Percentiles rank a stretch among this genome's conserved stretches.
These are phyloP conservation scores for Bubo scandiacus DNA, from an alignment of 2,113 vertebrate species.

Conservation along the genomic window DNA sequence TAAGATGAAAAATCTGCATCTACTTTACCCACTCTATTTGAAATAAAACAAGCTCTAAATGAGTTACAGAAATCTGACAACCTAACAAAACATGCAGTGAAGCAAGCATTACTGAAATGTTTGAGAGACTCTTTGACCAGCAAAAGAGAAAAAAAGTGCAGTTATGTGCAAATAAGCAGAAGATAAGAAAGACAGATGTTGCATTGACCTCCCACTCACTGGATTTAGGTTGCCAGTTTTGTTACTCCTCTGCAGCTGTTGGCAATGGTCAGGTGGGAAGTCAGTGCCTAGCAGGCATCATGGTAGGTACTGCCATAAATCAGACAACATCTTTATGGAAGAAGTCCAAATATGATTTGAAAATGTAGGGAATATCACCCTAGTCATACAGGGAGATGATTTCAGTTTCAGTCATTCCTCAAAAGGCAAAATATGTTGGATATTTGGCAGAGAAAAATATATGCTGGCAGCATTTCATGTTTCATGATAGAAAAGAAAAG, in stretches of 20 bases:
- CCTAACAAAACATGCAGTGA: conserved; percentile 5
- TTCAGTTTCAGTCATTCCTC: conserved; percentile 35
- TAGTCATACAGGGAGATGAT: background rate
- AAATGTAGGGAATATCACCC: background rate
- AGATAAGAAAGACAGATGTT: conserved; percentile 56
- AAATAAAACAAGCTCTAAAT: background rate
- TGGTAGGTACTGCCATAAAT: conserved; percentile 40
- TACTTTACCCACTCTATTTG: background rate
- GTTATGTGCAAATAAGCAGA: background rate
- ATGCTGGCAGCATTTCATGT: background rate
- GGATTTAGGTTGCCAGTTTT: background rate
- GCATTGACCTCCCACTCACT: background rate
- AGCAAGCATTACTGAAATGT: conserved; percentile 30
- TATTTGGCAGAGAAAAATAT: conserved; percentile 3
- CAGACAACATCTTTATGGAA: conserved; percentile 48
- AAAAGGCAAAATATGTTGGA: background rate
- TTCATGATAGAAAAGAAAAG: background rate
- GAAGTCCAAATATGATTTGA: conserved; percentile 19
- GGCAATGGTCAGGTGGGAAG: conserved; percentile 17
- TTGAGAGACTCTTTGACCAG: conserved; percentile 38
- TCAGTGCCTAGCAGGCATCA: background rate
- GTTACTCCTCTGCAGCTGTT: conserved; percentile 35
- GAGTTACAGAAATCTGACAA: conserved; percentile 36
- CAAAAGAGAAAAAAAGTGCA: background rate
- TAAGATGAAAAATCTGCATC: background rate